These are phyloP conservation scores for Pogonophryne albipinna DNA, from an alignment of 2,797 vertebrate species.

Conservation along the genomic window DNA sequence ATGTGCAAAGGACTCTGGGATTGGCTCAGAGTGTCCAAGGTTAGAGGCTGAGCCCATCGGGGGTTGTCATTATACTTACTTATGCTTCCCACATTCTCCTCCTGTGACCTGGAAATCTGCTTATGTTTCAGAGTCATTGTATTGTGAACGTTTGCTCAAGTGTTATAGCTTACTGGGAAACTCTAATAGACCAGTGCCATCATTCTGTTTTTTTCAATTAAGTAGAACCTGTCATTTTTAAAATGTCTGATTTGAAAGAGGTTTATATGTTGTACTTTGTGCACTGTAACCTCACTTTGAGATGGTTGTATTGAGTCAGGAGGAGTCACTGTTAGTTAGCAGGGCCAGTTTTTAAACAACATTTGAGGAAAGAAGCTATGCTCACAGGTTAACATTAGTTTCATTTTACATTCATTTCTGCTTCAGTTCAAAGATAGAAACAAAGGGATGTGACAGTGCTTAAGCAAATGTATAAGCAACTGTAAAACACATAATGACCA, in stretches of 20 bases:
- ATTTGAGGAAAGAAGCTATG: too few species aligned
- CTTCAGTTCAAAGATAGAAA: neutral
- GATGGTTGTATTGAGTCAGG: neutral
- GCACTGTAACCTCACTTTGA: neutral
- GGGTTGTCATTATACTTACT: neutral
- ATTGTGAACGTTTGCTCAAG: neutral
- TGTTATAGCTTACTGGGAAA: neutral
- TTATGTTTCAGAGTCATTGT: neutral
- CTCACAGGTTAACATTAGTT: too few species aligned
- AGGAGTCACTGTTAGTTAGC: too few species aligned
- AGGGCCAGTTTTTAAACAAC: too few species aligned
- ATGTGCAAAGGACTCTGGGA: conserved; percentile 93
- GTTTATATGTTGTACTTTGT: neutral
- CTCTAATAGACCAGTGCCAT: neutral
- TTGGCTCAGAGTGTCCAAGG: conserved; percentile 92
- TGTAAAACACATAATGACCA: conserved; percentile 36
- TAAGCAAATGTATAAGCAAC: too few species aligned
- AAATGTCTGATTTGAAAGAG: neutral
- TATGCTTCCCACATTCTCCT: too few species aligned
- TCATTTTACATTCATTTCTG: neutral
- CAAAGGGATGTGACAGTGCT: neutral
- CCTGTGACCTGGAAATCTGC: too few species aligned
- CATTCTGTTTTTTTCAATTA: neutral
- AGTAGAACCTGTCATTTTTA: neutral
- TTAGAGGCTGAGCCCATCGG: conserved; percentile 61